These are phyloP conservation scores for Sebastes dallii DNA, from an alignment of 2,797 vertebrate genomes.

Conservation along the genomic window DNA sequence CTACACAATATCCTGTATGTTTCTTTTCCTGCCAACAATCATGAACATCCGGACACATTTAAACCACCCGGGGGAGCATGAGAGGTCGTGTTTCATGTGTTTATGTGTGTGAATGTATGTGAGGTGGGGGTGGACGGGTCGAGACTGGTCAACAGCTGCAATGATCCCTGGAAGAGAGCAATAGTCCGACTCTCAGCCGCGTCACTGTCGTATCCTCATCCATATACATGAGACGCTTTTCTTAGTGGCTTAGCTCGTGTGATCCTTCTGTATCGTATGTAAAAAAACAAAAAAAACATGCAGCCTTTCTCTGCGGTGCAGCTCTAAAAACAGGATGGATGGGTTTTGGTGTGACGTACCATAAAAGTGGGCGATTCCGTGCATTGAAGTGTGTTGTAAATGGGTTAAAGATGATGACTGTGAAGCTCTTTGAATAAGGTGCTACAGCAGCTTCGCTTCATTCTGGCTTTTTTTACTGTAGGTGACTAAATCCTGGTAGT, in stretches of 20 bases:
- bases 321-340: constrained; percentile 24
- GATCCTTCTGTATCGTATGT: constrained; percentile 55
- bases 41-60: neutral
- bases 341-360: constrained; percentile 21
- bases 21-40: neutral
- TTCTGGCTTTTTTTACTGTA: constrained; percentile 64
- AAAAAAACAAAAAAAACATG: constrained; percentile 4
- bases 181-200: constrained; percentile 34
- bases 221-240: constrained; percentile 61
- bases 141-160: constrained; percentile 6
- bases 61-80: constrained; percentile 25
- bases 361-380: constrained; percentile 12
- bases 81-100: neutral
- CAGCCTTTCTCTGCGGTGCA: constrained; percentile 28
- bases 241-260: constrained; percentile 69
- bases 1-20: neutral
- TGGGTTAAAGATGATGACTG: constrained; percentile 21
- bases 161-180: constrained; percentile 43
- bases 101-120: neutral
- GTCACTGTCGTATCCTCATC: constrained; percentile 34
- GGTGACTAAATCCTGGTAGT: constrained; percentile 70
- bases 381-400: constrained; percentile 9
- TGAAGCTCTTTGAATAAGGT: constrained; percentile 65
- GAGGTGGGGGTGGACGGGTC: neutral
- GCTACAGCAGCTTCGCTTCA: constrained; percentile 70